Evolutionary conservation across 2,888 invertebrate genomes (phyloP), one percentile per base, ranked within the genome.

Genomic region (Nephrotoma appendiculata): DNA sequence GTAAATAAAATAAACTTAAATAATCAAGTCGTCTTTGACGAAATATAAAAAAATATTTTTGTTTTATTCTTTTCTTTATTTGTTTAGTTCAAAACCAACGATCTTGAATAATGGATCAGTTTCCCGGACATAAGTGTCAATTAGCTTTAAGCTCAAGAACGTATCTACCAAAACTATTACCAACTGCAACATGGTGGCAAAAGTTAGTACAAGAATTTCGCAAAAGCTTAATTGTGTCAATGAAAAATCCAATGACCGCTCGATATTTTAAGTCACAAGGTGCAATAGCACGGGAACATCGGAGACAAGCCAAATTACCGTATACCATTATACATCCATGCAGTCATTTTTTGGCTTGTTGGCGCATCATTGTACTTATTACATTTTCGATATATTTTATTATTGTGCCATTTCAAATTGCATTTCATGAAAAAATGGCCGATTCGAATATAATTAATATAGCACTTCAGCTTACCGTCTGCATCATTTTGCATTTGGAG

Each of bases 91-190:
- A 31, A 31, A 31, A 31, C 31, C 31, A 31, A 31, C 31, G 31
- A 31, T 48, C 48, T 48, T 48, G 9, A 48, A 48, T 12, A 48
- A 48, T 48, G 48, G n/a, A 48, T 0, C 5, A 6, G 12, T 48
- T 48, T 12, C 48, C 48, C 2, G 48, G 48, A 9, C 48, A 48
- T 12, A 48, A 48, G 12, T 71, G 71, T 11, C 71, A 71, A 71
- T 71, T 71, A 71, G 31, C 7, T 1, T 9, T 31, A 1, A 31
- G 71, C 3, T 71, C 71, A 5, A 71, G 31, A 71, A 71, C 71
- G 3, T 86, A 87, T 41, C 42, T 87, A n/a, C 87, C 86, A 12
- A 87, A 87, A 86, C n/a, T 86, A 11, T 86, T 87, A 41, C 87
- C 87, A n/a, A 86, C 71, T 2, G 43, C 86, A 19, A 5, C 86